These are phyloP conservation scores for Tarsius wallacei DNA, from an alignment of 2,797 vertebrate genomes.

Conservation along the genomic window DNA sequence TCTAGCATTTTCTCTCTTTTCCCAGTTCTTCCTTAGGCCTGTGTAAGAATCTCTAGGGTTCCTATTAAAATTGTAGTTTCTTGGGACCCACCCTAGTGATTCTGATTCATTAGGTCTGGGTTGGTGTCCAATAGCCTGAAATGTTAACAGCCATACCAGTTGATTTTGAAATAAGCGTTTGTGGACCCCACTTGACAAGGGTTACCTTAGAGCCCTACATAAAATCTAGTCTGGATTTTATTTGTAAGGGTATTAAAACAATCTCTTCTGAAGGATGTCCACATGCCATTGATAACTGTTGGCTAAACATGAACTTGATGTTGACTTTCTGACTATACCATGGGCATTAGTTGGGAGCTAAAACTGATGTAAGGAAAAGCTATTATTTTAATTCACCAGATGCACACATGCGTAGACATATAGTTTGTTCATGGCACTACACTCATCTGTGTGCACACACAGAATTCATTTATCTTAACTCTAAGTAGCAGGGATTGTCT, in stretches of 20 bases:
- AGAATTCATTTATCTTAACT: conserved; percentile 18
- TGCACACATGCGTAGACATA: not conserved
- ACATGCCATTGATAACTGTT: conserved; percentile 19
- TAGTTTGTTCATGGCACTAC: not conserved
- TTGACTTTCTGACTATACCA: conserved; percentile 12
- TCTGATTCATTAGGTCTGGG: conserved; percentile 4
- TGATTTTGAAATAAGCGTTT: not conserved
- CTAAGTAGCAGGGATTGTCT: not conserved
- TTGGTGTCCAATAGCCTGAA: not conserved
- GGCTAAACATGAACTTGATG: conserved; percentile 34
- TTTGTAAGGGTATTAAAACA: conserved; percentile 34
- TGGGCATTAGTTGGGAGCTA: conserved; percentile 26
- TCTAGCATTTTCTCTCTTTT: not conserved
- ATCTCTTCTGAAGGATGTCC: conserved; percentile 45
- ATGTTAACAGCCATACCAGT: not conserved
- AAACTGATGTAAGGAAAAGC: conserved; percentile 22
- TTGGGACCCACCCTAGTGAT: not conserved
- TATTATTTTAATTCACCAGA: conserved; percentile 4
- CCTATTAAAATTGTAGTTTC: not conserved
- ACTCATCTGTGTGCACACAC: not conserved
- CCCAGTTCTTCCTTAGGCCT: not conserved
- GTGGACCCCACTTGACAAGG: not conserved
- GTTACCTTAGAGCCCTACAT: not conserved
- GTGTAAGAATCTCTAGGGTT: not conserved
- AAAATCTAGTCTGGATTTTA: conserved; percentile 39